phyloP scores from a whole-genome alignment of 2,888 invertebrate genomes.

The Lithosia quadra region DNA sequence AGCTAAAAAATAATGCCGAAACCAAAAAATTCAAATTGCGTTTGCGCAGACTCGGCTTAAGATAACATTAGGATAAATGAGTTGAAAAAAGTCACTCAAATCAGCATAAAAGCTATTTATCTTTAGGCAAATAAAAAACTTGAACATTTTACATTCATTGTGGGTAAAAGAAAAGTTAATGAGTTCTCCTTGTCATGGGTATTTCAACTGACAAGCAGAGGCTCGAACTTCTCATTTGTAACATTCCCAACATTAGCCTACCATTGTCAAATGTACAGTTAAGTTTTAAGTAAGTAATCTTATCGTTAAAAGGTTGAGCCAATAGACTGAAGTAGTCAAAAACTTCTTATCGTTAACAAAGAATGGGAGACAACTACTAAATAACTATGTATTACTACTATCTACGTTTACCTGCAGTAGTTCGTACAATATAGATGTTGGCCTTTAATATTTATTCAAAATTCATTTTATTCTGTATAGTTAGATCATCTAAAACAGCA shows the following conservation, averaged over 20 bases:
- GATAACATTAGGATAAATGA: neutral
- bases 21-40: neutral
- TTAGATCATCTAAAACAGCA: no score
- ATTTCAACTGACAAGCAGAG: neutral
- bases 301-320: slow-evolving; percentile 40
- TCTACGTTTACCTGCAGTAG: slow-evolving; percentile 1
- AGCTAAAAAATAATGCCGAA: neutral
- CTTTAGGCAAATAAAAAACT: slow-evolving; percentile 8
- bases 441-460: no score
- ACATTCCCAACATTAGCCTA: slow-evolving; percentile 20
- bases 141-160: neutral
- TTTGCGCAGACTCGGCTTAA: neutral
- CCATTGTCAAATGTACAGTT: slow-evolving; percentile 41
- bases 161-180: slow-evolving; percentile 6
- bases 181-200: slow-evolving; percentile 6
- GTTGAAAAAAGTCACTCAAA: neutral
- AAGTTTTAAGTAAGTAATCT: slow-evolving; percentile 37
- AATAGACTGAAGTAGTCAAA: slow-evolving; percentile 45
- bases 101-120: neutral
- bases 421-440: no score
- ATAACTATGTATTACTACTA: neutral
- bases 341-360: slow-evolving; percentile 39
- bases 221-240: slow-evolving; percentile 12
- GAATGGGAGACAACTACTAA: slow-evolving; percentile 35
- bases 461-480: no score